Base-by-base conservation (phyloP, 1,140 invertebrate species). In the Drosophila tsacasi region DNA sequence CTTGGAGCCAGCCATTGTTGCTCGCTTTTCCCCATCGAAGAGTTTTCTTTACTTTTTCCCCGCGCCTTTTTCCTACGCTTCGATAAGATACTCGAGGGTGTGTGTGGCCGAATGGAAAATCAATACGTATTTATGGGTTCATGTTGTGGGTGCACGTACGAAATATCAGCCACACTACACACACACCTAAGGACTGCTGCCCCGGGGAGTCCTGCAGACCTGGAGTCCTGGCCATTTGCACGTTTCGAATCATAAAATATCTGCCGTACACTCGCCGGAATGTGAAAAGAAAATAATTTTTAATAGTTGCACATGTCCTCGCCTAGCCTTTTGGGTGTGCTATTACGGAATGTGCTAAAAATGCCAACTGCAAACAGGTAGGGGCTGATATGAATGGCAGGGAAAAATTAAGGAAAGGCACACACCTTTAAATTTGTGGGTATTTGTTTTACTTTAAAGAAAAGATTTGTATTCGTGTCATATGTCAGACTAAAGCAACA, bases 41-140 rank as follows among this genome's bases (percentile, higher is more conserved):
- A 59, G 23, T 59, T 52, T 42, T 54, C 60, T 42, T 40, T 50
- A 23, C 61, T 49, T 49, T 25, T n/a, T 25, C 23, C 23, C 39
- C 23, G 23, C 55, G n/a, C 27, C n/a, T 19, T 32, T 13, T 3
- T 21, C 15, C 32, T 32, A 3, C 60, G 17, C 49, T 58, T 57
- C 73, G 68, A 81, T 76, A 78, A 78, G 79, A 79, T 46, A 67
- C 59, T 76, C 71, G 32, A 58, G n/a, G 23, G 23, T 35, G 49
- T 32, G 59, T 49, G 37, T 50, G 57, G 59, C 21, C 13, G 64
- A 79, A 83, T 83, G 76, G 80, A 87, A 87, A 87, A 87, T 87
- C 84, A 84, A 87, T 87, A 87, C 68, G 81, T 90, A 84, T 90
- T 87, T 87, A 87, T 90, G 84, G 80, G 84, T 87, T 89, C 73